Evolutionary conservation across 2,113 vertebrate species (phyloP).

Genomic region (Sander vitreus): DNA sequence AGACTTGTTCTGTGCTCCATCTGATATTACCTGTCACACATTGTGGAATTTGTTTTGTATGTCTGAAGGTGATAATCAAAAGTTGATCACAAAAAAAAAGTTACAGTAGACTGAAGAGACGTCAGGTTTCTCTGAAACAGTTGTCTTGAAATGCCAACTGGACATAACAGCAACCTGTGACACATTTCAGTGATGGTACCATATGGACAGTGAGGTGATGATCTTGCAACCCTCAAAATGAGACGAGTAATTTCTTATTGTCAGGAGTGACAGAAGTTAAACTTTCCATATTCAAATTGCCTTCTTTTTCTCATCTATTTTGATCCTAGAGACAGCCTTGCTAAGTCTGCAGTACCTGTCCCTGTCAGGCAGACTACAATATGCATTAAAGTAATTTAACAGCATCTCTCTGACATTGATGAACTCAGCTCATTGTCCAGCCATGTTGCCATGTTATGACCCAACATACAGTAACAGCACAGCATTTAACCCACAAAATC

Average conservation of each 20-base stretch:
- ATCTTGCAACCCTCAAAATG: background rate
- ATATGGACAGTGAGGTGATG: background rate
- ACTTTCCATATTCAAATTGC: background rate
- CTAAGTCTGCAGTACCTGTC: conserved; percentile 2
- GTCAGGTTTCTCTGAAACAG: background rate
- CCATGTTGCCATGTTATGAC: background rate
- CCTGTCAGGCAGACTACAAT: conserved; percentile 16
- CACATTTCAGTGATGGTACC: background rate
- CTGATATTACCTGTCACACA: too few species aligned
- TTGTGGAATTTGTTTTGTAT: too few species aligned
- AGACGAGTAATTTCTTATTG: background rate
- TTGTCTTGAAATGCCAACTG: background rate
- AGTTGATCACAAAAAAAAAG: background rate
- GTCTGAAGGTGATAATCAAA: too few species aligned
- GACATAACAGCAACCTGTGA: background rate
- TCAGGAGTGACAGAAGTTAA: background rate
- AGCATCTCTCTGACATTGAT: conserved; percentile 3
- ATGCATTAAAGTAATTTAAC: conserved; percentile 30
- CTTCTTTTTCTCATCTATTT: background rate
- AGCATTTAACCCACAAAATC: background rate
- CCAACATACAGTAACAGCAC: background rate
- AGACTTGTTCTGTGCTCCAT: background rate
- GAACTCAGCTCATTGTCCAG: background rate
- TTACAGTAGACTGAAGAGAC: background rate
- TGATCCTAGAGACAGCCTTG: background rate